Conservation (phyloP, 2,888 invertebrate genomes). For the Pinctada fucata region DNA sequence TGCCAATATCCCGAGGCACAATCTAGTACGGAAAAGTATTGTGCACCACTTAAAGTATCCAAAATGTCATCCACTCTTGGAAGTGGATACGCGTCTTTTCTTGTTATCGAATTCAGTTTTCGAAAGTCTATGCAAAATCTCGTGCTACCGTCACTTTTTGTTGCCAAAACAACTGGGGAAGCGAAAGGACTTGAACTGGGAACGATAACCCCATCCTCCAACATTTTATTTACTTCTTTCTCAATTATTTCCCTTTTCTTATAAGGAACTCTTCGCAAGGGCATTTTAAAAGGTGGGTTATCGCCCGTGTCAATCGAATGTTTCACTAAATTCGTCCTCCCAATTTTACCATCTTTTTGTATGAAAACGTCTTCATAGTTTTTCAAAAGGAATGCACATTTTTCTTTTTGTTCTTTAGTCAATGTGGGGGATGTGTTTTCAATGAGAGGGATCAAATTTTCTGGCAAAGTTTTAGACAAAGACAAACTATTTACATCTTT, state of each 20-base stretch:
- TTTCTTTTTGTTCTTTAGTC: slow-evolving; percentile 4
- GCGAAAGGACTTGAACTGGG: slow-evolving; percentile 28
- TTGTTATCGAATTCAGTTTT: background rate
- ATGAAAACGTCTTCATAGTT: slow-evolving; percentile 23
- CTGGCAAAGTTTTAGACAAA: no score
- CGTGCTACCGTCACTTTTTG: slow-evolving; percentile 16
- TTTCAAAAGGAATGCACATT: slow-evolving; percentile 10
- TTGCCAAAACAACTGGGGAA: slow-evolving; percentile 19
- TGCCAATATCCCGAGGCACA: no score
- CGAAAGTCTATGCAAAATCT: slow-evolving; percentile 27
- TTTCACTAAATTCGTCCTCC: slow-evolving; percentile 24
- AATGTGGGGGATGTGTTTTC: no score
- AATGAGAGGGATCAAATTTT: slow-evolving; percentile 19
- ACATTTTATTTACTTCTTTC: slow-evolving; percentile 26
- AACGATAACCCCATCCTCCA: slow-evolving; percentile 32
- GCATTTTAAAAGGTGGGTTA: slow-evolving; percentile 26
- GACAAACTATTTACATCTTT: background rate
- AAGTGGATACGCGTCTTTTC: no score
- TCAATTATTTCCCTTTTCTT: slow-evolving; percentile 26
- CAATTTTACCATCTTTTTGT: slow-evolving; percentile 24
- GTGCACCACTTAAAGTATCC: no score
- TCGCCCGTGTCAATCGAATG: slow-evolving; percentile 24
- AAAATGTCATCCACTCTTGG: no score
- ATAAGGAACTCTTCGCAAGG: slow-evolving; percentile 23
- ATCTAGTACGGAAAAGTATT: no score